Evolutionary conservation across 2,888 invertebrate genomes (phyloP), one percentile per base, ranked within the genome.

Genomic region (Polydrusus tereticollis): DNA sequence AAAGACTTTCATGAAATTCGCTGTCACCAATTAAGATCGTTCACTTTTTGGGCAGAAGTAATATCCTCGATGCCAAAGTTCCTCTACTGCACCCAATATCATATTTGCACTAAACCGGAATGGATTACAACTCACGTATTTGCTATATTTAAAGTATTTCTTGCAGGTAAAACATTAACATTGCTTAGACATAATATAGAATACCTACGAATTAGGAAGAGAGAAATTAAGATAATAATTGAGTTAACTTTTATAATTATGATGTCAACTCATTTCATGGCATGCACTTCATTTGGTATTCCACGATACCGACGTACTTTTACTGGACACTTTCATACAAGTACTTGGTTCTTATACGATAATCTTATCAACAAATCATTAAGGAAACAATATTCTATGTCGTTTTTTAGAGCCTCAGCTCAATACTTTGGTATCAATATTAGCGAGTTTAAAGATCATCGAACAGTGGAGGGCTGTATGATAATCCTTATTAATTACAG

Each of bases 341-440:
- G 66, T 21, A 21, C 50, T 14, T 59, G 65, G 66, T 45, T 57
- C 3, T 23, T 59, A 5, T 10, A 52, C 16, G n/a, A 52, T 0
- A 36, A 57, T 2, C 23, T 71, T 18, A 41, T 45, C 1, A 36
- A 36, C 29, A 12, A 45, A 20, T 10, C 55, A 2, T 6, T 4
- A 2, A 50, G n/a, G 12, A 10, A 33, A 10, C 72, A 72, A 18
- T 77, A 77, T 59, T 14, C 16, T 2, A 38, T 50, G 20, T 20
- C 69, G 1, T 72, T 76, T 18, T 76, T 76, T 41, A 75, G 59
- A 63, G 52, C 70, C 5, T 70, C 73, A 7, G 70, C 75, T 14
- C 71, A 74, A n/a, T 69, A 68, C 18, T 60, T 75, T 14, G 74
- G 74, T 43, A 59, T 57, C 8, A 29, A 20, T 7, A 60, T 73